Evolutionary conservation across 2,797 vertebrate genomes (phyloP), one percentile per base, ranked within the genome.

Genomic region (Manis crassicaudata): DNA sequence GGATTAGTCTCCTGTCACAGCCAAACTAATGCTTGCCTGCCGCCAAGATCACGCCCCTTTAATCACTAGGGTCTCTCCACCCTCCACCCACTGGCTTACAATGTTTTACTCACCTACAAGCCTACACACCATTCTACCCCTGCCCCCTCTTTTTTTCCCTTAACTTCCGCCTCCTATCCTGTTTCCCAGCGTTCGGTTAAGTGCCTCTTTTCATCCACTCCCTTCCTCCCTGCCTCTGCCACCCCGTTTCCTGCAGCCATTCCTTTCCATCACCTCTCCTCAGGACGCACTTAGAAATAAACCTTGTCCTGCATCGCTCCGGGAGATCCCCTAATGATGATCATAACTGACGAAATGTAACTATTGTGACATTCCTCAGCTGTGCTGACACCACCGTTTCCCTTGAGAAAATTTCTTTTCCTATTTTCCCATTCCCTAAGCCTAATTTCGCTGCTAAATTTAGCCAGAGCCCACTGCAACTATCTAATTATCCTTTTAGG

Each of bases 401-500:
- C 96, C 97, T 88, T 79, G 96, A 95, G 95, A 96, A 95, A n/a
- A 85, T 90, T 73, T 83, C 65, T 96, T 94, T 92, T 76, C 70
- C 80, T 72, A 17, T 92, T 94, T 95, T 95, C 63, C 0, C 86
- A 65, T 93, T 93, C 62, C 80, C 92, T 92, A 90, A 97, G 95
- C 72, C 94, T 96, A 96, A 96, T 97, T 95, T 96, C 86, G 79
- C 76, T 67, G 85, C 95, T 95, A 95, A 95, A 96, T 96, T 96
- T 95, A 96, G 85, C 72, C 60, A 82, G 40, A 96, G 94, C 96
- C 90, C 92, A 85, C 90, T 95, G 92, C 7, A 23, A 80, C 90
- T 93, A 87, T 92, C 82, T 96, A 95, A 96, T 97, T 97, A 96
- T 80, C 91, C 97, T 95, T 97, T 97, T 97, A 94, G 86, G 89